Percentiles rank a stretch among this genome's conserved stretches.
Conservation (phyloP, 2,888 invertebrate genomes). For the Muscina levida region DNA sequence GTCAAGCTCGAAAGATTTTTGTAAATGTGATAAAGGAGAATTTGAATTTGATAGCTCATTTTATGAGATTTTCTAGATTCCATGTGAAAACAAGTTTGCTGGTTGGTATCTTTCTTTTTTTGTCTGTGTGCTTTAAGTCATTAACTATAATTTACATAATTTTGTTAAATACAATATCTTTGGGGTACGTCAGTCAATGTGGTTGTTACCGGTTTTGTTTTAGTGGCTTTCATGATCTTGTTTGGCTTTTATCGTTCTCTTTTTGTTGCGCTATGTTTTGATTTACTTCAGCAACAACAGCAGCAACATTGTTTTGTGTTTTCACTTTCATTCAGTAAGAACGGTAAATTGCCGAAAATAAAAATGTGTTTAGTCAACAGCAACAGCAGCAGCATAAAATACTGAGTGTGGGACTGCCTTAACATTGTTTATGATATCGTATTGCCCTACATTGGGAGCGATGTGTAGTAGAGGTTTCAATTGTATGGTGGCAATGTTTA, state of each 20-base stretch:
- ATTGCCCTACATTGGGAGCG: background rate
- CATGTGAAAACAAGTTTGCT: background rate
- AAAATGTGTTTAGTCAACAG: too few species aligned
- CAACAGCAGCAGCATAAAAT: background rate
- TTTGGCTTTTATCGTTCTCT: background rate
- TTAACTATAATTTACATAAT: slow-evolving; percentile 62
- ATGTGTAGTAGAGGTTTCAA: background rate
- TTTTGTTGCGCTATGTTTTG: background rate
- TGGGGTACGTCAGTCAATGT: background rate
- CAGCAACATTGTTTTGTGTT: slow-evolving; percentile 40
- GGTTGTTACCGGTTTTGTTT: slow-evolving; percentile 46
- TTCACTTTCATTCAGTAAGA: slow-evolving; percentile 62
- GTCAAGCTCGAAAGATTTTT: background rate
- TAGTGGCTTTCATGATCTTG: slow-evolving; percentile 20
- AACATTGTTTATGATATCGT: slow-evolving; percentile 32
- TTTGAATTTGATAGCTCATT: background rate
- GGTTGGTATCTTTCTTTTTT: slow-evolving; percentile 7
- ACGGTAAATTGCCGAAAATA: slow-evolving; percentile 11
- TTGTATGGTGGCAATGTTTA: too few species aligned
- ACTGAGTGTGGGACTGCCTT: slow-evolving; percentile 43
- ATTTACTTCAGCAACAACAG: too few species aligned
- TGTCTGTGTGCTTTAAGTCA: slow-evolving; percentile 17
- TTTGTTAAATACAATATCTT: slow-evolving; percentile 30
- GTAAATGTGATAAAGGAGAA: background rate
- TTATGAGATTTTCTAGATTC: slow-evolving; percentile 1